A percentile compares a stretch with the other conserved stretches of the same genome.
Evolutionary conservation across 2,888 invertebrate genomes (phyloP).

Genomic region (Mythimna lalbum): DNA sequence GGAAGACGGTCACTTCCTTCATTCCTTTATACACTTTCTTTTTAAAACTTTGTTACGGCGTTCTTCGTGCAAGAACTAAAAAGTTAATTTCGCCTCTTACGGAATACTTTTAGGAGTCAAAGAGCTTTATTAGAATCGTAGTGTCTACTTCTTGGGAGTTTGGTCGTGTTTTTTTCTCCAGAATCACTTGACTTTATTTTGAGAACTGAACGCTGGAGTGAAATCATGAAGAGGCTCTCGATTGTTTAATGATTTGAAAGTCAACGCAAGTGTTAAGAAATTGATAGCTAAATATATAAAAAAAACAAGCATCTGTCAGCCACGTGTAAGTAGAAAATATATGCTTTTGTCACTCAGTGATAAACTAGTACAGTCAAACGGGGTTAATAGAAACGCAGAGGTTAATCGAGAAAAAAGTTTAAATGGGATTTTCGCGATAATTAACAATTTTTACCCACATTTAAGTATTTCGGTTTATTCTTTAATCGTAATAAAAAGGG

Average conservation of each 20-base stretch:
- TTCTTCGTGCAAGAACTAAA: constrained; percentile 31
- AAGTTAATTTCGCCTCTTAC: constrained; percentile 30
- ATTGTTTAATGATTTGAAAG: background rate
- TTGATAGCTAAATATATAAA: background rate
- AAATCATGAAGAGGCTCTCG: background rate
- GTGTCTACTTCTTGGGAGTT: constrained; percentile 1
- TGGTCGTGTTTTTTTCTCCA: background rate
- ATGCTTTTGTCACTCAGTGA: too few species aligned
- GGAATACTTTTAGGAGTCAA: constrained; percentile 33
- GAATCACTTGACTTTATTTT: constrained; percentile 5
- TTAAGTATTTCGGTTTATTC: too few species aligned
- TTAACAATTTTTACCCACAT: too few species aligned
- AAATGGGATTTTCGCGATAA: too few species aligned
- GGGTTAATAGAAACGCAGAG: too few species aligned
- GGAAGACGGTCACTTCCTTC: constrained; percentile 31
- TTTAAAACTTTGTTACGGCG: constrained; percentile 37
- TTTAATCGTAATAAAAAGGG: too few species aligned
- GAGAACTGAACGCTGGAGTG: too few species aligned
- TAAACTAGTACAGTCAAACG: too few species aligned
- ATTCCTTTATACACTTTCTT: constrained; percentile 31
- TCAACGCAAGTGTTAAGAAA: background rate
- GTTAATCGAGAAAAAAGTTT: too few species aligned
- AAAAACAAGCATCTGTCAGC: too few species aligned
- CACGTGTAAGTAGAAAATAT: too few species aligned
- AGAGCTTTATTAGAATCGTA: constrained; percentile 23